Conservation (phyloP, 2,113 vertebrate species). For the Oostethus manadensis region DNA sequence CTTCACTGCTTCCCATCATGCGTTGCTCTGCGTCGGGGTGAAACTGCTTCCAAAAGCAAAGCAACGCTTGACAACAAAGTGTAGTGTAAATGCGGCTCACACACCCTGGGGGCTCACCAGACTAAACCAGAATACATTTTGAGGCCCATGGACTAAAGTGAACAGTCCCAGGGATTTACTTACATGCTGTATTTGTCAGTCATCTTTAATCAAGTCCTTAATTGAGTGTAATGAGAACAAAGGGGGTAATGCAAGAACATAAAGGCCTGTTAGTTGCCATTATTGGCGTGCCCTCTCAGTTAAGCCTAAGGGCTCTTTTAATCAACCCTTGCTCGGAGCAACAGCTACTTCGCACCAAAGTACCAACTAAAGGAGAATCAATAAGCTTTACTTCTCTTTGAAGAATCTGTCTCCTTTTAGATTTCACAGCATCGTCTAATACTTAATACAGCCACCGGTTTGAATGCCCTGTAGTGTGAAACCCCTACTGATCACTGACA, state of each 20-base stretch:
- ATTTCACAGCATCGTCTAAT: conserved; percentile 20
- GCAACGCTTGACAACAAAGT: too few species aligned
- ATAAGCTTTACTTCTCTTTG: conserved; percentile 40
- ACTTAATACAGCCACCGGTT: conserved; percentile 3
- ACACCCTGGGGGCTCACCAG: too few species aligned
- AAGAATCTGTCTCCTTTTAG: conserved; percentile 31
- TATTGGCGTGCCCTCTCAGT: conserved; percentile 35
- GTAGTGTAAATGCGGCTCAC: too few species aligned
- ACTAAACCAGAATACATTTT: too few species aligned
- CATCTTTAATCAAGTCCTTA: conserved; percentile 57
- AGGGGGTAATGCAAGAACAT: conserved; percentile 36
- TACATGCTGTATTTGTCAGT: conserved; percentile 15
- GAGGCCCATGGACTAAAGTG: conserved; percentile 12
- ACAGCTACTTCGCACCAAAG: conserved; percentile 30
- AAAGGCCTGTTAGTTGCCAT: conserved; percentile 54
- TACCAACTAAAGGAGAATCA: conserved; percentile 41
- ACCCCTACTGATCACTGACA: too few species aligned
- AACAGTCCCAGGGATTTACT: background rate
- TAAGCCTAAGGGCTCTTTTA: conserved; percentile 51
- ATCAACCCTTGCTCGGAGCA: conserved; percentile 44
- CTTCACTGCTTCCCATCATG: too few species aligned
- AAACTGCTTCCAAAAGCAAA: too few species aligned
- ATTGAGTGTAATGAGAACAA: conserved; percentile 56
- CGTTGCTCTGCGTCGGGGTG: too few species aligned
- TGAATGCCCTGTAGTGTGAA: background rate